Evolutionary conservation across 2,113 vertebrate genomes (phyloP), one percentile per base, ranked within the genome.

Genomic region (Python bivittatus): DNA sequence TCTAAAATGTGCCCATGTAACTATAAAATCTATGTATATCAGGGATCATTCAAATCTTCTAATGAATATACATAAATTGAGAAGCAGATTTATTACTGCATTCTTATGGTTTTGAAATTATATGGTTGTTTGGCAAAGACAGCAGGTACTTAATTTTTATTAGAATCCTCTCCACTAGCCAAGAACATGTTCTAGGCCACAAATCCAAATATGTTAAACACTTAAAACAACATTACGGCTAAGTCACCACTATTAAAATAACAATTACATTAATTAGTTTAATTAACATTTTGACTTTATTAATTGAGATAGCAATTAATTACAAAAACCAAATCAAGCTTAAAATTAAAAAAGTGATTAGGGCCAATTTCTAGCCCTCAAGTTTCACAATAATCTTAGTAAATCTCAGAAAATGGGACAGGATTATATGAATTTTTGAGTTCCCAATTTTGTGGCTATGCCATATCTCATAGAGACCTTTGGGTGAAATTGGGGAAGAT

Each of bases 91-190:
- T 84, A 25, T 48, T 84, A 27, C 29, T 54, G 7, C 53, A 33
- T 20, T 33, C 53, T 29, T 57, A n/a, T 88, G 61, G 15, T 57
- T 79, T 27, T 57, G 86, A 57, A 42, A 61, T 88, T 87, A 68
- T 88, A 42, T 53, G 44, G 79, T 87, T 86, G 68, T 87, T 86
- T 44, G 27, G 61, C 86, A 79, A 38, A 29, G 52, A 38, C 91
- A 87, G 42, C 52, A 91, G 61, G 91, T 79, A 44, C 57, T 79
- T 88, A n/a, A 42, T 88, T 92, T 58, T 92, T 92, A 92, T 88
- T 88, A 83, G 48, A 92, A 88, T 33, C 17, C 12, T 92, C 53
- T 83, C 15, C 38, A 8, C 17, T 79, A 79, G 58, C 72, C 52
- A 88, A 92, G 38, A 92, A 72, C 44, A 88, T 57, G 53, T 27